These are phyloP conservation scores for Zaprionus inermis DNA, from an alignment of 1,140 invertebrate species.

Conservation along the genomic window DNA sequence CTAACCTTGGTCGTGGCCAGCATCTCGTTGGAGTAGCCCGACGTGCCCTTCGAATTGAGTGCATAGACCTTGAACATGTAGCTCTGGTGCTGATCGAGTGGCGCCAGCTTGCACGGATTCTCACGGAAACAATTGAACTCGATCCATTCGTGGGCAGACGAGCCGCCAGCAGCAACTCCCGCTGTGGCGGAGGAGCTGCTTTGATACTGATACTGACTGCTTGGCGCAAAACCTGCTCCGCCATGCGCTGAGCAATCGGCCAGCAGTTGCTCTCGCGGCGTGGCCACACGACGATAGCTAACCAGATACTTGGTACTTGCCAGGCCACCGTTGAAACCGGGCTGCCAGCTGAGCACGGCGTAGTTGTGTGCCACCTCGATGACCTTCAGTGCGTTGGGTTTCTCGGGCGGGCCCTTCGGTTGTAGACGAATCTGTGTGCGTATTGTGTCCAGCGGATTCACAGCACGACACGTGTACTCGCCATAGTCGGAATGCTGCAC, in stretches of 20 bases:
- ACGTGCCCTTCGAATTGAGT: constrained; percentile 92
- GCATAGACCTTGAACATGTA: constrained; percentile 94
- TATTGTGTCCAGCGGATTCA: constrained; percentile 90
- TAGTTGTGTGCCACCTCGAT: constrained; percentile 90
- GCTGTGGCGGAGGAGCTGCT: constrained; percentile 25
- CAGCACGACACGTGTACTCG: constrained; percentile 93
- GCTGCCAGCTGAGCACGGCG: constrained; percentile 92
- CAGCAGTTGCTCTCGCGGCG: constrained; percentile 86
- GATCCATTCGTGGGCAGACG: constrained; percentile 88
- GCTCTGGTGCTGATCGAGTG: constrained; percentile 92
- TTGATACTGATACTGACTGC: constrained; percentile 42
- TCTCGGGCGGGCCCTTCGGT: constrained; percentile 91
- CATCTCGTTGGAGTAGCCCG: constrained; percentile 93
- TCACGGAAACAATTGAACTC: constrained; percentile 93
- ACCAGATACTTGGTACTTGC: constrained; percentile 93
- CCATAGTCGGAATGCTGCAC: constrained; percentile 93
- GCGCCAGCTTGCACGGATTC: constrained; percentile 94
- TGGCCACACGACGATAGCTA: constrained; percentile 88
- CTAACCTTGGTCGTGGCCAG: constrained; percentile 92
- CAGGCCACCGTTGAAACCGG: constrained; percentile 95
- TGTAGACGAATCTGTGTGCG: constrained; percentile 91
- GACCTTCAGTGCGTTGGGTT: constrained; percentile 88
- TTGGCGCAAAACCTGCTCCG: constrained; percentile 24
- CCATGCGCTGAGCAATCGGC: constrained; percentile 86
- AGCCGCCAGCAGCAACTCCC: background rate